Evolutionary conservation across 2,797 vertebrate species (phyloP).

Genomic region (Chloroceryle amazona): DNA sequence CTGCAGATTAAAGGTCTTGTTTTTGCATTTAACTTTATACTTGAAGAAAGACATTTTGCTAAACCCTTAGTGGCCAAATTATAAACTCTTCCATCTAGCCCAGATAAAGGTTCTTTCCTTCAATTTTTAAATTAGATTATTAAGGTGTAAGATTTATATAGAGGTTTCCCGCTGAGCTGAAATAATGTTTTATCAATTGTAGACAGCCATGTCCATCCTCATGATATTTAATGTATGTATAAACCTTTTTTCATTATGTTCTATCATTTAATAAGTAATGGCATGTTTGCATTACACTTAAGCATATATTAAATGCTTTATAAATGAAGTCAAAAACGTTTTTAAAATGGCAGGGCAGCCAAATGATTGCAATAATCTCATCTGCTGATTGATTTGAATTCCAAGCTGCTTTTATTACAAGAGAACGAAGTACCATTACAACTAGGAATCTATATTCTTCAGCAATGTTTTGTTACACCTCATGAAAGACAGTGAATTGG

Average conservation of each 20-base stretch:
- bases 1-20: background rate
- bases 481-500: slow-evolving; percentile 81
- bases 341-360: slow-evolving; percentile 15
- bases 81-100: background rate
- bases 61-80: background rate
- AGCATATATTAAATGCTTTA: slow-evolving; percentile 31
- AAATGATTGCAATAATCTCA: slow-evolving; percentile 48
- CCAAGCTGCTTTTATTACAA: slow-evolving; percentile 52
- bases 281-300: slow-evolving; percentile 19
- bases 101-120: background rate
- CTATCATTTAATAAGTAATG: slow-evolving; percentile 21
- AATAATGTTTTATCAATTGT: slow-evolving; percentile 27
- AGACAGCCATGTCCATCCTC: slow-evolving; percentile 23
- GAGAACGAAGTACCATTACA: slow-evolving; percentile 77
- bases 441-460: slow-evolving; percentile 71
- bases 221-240: slow-evolving; percentile 1
- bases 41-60: slow-evolving; percentile 14
- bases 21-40: slow-evolving; percentile 6
- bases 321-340: slow-evolving; percentile 20
- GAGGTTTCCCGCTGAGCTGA: background rate
- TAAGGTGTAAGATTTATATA: background rate
- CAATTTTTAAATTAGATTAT: slow-evolving; percentile 27
- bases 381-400: slow-evolving; percentile 56
- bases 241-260: slow-evolving; percentile 21
- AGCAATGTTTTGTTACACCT: slow-evolving; percentile 79